phyloP scores from a whole-genome alignment of 2,113 vertebrate genomes.

The Etheostoma cragini region DNA sequence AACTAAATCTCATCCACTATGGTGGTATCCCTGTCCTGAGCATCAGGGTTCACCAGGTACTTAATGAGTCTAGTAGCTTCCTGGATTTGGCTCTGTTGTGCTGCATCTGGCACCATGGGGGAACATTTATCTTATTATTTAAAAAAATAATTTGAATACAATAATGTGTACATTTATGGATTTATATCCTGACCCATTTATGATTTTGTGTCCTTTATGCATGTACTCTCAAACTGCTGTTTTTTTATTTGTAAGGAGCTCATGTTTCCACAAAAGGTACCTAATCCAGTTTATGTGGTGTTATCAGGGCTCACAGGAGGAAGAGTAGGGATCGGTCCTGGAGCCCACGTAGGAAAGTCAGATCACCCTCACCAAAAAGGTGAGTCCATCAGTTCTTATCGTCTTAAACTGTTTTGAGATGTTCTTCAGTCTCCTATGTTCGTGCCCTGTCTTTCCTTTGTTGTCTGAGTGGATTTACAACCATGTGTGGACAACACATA shows the following conservation, averaged over 20 bases:
- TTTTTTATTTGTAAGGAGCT: neutral
- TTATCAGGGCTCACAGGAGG: constrained; percentile 86
- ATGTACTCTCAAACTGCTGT: neutral
- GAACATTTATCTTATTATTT: neutral
- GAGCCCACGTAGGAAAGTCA: constrained; percentile 87
- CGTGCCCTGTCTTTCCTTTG: neutral
- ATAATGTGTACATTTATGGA: neutral
- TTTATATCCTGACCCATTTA: neutral
- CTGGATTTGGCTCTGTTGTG: neutral
- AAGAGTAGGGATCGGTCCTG: constrained; percentile 90
- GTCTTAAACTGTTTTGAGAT: neutral
- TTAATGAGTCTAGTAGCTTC: neutral
- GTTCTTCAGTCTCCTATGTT: neutral
- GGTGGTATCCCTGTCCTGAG: neutral
- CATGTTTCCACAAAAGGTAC: neutral
- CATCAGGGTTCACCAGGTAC: neutral
- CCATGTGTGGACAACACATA: neutral
- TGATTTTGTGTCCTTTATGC: neutral
- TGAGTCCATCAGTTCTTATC: constrained; percentile 39
- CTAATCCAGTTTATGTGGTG: constrained; percentile 4
- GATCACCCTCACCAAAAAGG: constrained; percentile 91
- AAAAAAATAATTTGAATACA: neutral
- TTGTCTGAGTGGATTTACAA: neutral
- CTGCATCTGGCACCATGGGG: neutral
- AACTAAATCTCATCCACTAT: neutral